A percentile compares a stretch with the other conserved stretches of the same genome.
These are phyloP conservation scores for Chalcis sispes DNA, from an alignment of 2,888 invertebrate species.

Conservation along the genomic window DNA sequence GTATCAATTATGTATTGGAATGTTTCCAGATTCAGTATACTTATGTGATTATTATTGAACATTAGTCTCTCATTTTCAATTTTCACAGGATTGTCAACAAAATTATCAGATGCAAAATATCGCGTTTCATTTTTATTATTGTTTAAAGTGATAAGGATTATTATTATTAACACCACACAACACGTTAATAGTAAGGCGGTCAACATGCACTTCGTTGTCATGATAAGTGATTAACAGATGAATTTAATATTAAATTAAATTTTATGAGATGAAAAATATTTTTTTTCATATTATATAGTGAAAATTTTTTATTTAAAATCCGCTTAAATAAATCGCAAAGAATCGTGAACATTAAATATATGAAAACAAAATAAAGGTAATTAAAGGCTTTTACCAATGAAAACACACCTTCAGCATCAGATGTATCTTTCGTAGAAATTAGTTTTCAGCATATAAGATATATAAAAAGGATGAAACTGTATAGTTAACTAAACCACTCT, in stretches of 20 bases:
- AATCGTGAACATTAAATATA: too few relatives aligned
- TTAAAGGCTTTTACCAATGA: background rate
- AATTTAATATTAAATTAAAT: too few relatives aligned
- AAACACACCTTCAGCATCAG: too few relatives aligned
- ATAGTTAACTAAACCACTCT: too few relatives aligned
- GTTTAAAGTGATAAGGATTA: slow-evolving; percentile 13
- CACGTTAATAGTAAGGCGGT: slow-evolving; percentile 14
- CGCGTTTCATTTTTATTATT: background rate
- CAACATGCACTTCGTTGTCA: slow-evolving; percentile 37
- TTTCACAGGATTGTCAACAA: slow-evolving; percentile 10
- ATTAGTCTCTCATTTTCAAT: slow-evolving; percentile 11
- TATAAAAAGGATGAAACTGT: too few relatives aligned
- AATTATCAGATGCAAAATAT: slow-evolving; percentile 13
- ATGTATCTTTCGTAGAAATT: too few relatives aligned
- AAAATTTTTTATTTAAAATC: too few relatives aligned
- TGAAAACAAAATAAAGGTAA: background rate
- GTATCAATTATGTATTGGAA: slow-evolving; percentile 46
- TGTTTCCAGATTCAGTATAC: slow-evolving; percentile 26
- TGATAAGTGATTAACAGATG: slow-evolving; percentile 24
- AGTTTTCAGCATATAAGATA: too few relatives aligned
- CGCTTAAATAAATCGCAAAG: too few relatives aligned
- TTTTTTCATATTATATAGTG: too few relatives aligned
- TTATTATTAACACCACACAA: slow-evolving; percentile 27
- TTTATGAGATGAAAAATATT: too few relatives aligned
- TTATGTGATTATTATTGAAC: slow-evolving; percentile 7